A percentile compares a stretch with the other conserved stretches of the same genome.
Conservation (phyloP, 2,113 vertebrate genomes). For the Mus pahari region DNA sequence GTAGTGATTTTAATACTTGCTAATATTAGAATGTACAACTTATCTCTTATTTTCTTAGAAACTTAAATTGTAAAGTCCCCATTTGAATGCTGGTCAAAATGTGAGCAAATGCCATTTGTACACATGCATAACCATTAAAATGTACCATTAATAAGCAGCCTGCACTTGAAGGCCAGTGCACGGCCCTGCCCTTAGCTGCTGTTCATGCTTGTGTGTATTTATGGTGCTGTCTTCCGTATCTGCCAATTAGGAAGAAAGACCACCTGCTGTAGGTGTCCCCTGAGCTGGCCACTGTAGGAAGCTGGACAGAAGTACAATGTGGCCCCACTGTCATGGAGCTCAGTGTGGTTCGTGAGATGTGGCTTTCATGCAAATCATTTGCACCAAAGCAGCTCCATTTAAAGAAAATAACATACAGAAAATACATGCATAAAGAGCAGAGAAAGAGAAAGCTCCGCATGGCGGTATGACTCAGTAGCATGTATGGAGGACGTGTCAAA, state of each 20-base stretch:
- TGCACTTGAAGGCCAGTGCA: neutral
- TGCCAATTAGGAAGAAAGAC: too few species aligned
- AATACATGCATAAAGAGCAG: neutral
- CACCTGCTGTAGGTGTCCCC: neutral
- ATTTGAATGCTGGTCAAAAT: neutral
- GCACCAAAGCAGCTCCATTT: neutral
- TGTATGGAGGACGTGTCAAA: neutral
- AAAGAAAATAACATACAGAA: constrained; percentile 5
- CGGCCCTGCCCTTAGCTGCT: neutral
- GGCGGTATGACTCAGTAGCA: neutral
- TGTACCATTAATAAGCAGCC: neutral
- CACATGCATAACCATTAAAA: neutral
- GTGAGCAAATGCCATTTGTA: neutral
- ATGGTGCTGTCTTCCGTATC: neutral
- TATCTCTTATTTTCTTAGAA: neutral
- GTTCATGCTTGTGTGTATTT: neutral
- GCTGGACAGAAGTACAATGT: neutral
- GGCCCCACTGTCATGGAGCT: neutral
- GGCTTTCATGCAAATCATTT: neutral
- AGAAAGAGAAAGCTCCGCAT: neutral
- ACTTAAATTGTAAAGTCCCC: neutral
- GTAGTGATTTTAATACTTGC: constrained; percentile 10
- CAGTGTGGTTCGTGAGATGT: neutral
- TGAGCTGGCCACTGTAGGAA: neutral
- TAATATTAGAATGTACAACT: constrained; percentile 7